Base-by-base conservation (phyloP, 2,888 invertebrate genomes). In the Plebejus anna region DNA sequence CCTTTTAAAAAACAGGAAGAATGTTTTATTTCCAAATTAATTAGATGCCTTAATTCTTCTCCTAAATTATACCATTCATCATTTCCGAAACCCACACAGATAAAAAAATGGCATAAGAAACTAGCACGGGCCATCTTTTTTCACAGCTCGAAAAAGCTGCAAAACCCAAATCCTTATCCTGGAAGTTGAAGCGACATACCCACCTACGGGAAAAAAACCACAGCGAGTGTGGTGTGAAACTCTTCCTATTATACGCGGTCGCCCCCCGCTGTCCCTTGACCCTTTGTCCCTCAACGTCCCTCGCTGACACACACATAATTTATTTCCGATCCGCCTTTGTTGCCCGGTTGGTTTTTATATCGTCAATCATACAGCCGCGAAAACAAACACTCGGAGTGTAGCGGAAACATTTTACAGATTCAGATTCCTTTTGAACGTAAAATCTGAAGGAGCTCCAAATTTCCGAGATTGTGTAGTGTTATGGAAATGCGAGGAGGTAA, bases 211-310 rank as follows among this genome's bases (percentile, higher is more conserved):
- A 85, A 88, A 88, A 88, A 87, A 87, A 87, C 85, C 83, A 83
- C 83, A 86, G 83, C 83, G 81, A 89, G 89, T 88, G 89, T 88
- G 89, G 90, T 88, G 89, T 88, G 89, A 90, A 89, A 84, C 88
- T 86, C 84, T 85, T 83, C 83, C 87, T 84, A 88, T 89, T 88
- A 87, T 88, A 81, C 84, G 80, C 81, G 81, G 81, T 80, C 80
- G 84, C 82, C 85, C 84, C 92, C 92, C 89, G 91, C 89, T 85
- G 91, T 77, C 90, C 84, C 86, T 87, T 87, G 76, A 78, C 78
- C 71, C 85, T 81, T 89, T 89, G 87, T 88, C 84, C 82, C 83
- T 85, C 82, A 83, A 80, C 84, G 82, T 79, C 81, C 81, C 72
- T 70, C 76, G 82, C 82, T 82, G 82, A 83, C 82, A 82, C 80